Evolutionary conservation across 2,113 vertebrate species (phyloP), one percentile per base, ranked within the genome.

Genomic region (Struthio camelus): DNA sequence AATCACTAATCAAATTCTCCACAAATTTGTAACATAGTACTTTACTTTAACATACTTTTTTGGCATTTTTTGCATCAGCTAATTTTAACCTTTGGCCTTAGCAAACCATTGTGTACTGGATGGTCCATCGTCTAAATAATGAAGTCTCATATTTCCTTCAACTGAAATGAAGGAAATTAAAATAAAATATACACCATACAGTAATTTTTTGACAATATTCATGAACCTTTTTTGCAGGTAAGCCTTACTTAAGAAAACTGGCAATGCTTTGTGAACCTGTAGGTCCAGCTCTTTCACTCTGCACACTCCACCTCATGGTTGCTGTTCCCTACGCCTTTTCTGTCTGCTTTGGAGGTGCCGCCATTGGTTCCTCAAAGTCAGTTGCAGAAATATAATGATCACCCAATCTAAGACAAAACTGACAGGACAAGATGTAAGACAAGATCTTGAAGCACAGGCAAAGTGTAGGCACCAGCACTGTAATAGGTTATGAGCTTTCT

Each of bases 81-180:
- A 87, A 34, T 69, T 96, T 90, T 72, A 91, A 79, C 67, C 42
- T 79, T 72, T n/a, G 83, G 76, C 62, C 27, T 72, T 56, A 96
- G 64, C 50, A 94, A 97, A 89, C 13, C 61, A 36, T 25, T 65
- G 25, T 61, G 36, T 90, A 44, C 6, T 30, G 22, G 53, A 24
- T 38, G 66, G 18, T 25, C 42, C 64, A 40, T 48, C 87, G 23
- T 71, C 67, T 69, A 93, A 76, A 88, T 70, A 93, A 97, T 19
- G 36, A 75, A 48, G 16, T 34, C 10, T 95, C 69, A 61, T 72
- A 80, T 95, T 89, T 96, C 53, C 30, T 87, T 81, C 69, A 89
- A 76, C 40, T 81, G 79, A 86, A 93, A 70, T 71, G 61, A 73
- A 13, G 87, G 81, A 50, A 85, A 96, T 89, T 93, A 83, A 87